These are phyloP conservation scores for Cephalotes varians DNA, from an alignment of 2,888 invertebrate species.

Conservation along the genomic window DNA sequence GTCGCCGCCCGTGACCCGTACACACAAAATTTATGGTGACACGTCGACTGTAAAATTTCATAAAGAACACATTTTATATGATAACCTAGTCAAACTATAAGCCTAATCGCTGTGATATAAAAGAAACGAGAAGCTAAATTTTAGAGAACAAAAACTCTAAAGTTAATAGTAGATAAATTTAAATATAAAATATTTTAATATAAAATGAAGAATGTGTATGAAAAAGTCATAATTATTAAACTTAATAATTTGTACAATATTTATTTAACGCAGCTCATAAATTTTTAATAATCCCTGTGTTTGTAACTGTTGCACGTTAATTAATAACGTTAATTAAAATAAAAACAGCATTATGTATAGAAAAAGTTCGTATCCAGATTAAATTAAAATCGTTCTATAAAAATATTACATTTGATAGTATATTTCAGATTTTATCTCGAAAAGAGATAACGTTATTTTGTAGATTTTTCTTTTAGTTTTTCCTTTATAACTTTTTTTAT, in stretches of 20 bases:
- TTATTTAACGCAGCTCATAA: neutral
- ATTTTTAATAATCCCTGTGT: neutral
- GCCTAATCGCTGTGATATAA: neutral
- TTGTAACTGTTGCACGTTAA: neutral
- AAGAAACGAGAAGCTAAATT: neutral
- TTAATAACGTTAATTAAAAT: neutral
- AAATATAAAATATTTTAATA: too few species aligned
- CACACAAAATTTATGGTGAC: constrained; percentile 57
- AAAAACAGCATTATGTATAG: neutral
- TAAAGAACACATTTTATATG: constrained; percentile 40
- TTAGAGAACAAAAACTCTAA: neutral
- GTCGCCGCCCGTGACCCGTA: constrained; percentile 34
- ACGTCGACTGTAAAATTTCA: constrained; percentile 59
- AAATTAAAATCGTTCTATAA: neutral
- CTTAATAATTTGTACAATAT: neutral
- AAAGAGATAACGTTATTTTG: neutral
- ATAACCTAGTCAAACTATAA: constrained; percentile 36
- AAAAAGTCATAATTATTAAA: neutral
- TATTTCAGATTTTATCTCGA: neutral
- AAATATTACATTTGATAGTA: neutral
- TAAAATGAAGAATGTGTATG: neutral
- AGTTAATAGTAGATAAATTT: too few species aligned
- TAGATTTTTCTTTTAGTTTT: neutral
- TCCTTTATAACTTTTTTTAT: neutral
- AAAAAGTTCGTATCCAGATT: neutral